Conservation (phyloP, 2,797 vertebrate species). For the Amblyraja radiata region DNA sequence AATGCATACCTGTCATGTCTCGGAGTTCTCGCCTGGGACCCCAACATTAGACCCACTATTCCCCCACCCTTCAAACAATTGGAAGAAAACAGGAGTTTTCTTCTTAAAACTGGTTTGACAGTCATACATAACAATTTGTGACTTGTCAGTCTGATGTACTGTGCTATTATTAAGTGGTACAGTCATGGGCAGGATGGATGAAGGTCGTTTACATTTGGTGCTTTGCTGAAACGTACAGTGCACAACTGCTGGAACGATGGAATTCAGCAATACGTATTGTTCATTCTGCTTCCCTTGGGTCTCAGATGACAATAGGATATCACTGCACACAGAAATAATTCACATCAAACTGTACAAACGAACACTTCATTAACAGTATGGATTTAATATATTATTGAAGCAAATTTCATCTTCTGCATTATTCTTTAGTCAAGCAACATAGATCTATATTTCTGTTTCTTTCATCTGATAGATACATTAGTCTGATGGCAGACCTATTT, state of each 20-base stretch:
- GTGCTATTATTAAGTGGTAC: constrained; percentile 67
- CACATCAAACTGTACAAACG: neutral
- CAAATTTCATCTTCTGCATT: neutral
- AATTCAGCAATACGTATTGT: constrained; percentile 15
- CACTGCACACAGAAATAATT: neutral
- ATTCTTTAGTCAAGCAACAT: neutral
- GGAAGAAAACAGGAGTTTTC: constrained; percentile 67
- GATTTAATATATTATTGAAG: constrained; percentile 19
- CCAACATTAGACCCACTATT: constrained; percentile 78
- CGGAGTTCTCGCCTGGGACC: constrained; percentile 81
- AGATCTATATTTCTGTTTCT: neutral
- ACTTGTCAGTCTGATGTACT: constrained; percentile 69
- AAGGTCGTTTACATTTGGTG: constrained; percentile 49
- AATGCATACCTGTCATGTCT: constrained; percentile 94
- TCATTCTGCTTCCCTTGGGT: neutral
- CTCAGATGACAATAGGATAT: constrained; percentile 12
- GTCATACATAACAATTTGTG: constrained; percentile 71
- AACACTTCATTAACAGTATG: neutral
- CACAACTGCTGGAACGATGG: neutral
- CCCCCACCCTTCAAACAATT: constrained; percentile 94
- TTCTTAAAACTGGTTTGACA: constrained; percentile 61
- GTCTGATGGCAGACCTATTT: neutral
- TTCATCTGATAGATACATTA: neutral
- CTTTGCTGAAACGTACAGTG: constrained; percentile 23
- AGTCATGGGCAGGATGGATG: constrained; percentile 64